phyloP scores from a whole-genome alignment of 2,888 invertebrate species.

The Pyralis farinalis region DNA sequence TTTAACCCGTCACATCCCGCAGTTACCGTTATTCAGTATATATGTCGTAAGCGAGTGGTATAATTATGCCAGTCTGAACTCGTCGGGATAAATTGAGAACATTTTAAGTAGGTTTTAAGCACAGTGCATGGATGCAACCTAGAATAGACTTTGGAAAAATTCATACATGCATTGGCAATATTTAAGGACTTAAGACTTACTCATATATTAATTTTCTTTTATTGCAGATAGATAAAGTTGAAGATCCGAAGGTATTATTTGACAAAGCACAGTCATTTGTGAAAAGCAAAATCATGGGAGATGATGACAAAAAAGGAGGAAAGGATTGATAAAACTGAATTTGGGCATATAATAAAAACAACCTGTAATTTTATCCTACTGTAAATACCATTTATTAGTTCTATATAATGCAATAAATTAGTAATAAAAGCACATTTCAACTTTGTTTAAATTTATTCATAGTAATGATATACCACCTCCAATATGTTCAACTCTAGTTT shows the following conservation, averaged over 20 bases:
- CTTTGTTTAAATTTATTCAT: constrained; percentile 42
- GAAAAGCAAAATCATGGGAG: constrained; percentile 80
- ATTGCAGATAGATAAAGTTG: constrained; percentile 90
- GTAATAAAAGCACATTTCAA: constrained; percentile 27
- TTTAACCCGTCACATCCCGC: too few relatives aligned
- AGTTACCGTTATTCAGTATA: too few relatives aligned
- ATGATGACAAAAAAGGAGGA: constrained; percentile 27
- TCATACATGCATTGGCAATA: too few relatives aligned
- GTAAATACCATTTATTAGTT: constrained; percentile 60
- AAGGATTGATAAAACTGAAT: constrained; percentile 16
- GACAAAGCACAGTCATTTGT: constrained; percentile 86
- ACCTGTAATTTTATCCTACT: constrained; percentile 37
- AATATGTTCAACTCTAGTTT: constrained; percentile 90
- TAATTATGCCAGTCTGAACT: too few relatives aligned
- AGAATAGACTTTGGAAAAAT: too few relatives aligned
- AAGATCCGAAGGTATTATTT: constrained; percentile 88
- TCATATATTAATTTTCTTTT: too few relatives aligned
- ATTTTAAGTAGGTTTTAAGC: too few relatives aligned
- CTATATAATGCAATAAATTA: constrained; percentile 52
- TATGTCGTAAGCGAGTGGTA: too few relatives aligned
- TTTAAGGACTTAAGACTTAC: too few relatives aligned
- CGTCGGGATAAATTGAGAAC: too few relatives aligned
- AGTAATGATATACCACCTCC: constrained; percentile 89
- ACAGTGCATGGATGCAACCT: too few relatives aligned
- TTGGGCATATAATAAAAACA: constrained; percentile 23